Percentiles rank a stretch among this genome's conserved stretches.
phyloP scores from a whole-genome alignment of 2,113 vertebrate genomes.

The Sterna hirundo region DNA sequence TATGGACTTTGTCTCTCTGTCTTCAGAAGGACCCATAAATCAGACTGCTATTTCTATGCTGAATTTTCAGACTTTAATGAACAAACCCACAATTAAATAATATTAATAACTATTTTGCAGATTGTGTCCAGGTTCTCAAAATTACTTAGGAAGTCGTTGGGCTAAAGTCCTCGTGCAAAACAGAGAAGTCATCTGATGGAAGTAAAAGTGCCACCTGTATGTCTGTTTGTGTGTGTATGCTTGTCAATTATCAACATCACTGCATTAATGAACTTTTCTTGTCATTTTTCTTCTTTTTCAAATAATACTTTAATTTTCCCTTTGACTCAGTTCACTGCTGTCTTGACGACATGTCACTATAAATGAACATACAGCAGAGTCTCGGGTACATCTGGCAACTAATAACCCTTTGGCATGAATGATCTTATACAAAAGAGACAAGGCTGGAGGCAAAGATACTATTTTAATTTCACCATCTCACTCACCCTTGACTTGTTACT shows the following conservation, averaged over 20 bases:
- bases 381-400: neutral
- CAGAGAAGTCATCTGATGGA: neutral
- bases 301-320: neutral
- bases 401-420: neutral
- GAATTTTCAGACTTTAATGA: neutral
- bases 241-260: neutral
- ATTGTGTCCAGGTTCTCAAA: neutral
- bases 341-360: neutral
- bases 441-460: neutral
- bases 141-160: neutral
- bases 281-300: neutral
- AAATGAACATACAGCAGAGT: neutral
- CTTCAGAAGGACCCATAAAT: neutral
- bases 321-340: neutral
- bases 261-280: neutral
- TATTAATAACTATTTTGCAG: neutral
- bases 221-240: neutral
- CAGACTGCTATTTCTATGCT: neutral
- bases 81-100: neutral
- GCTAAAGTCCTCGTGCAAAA: neutral
- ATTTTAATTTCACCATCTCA: slow-evolving; percentile 13
- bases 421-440: neutral
- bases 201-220: neutral
- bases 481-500: neutral
- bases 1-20: neutral